Base-by-base conservation (phyloP, 2,888 invertebrate genomes). In the Sesia bembeciformis region DNA sequence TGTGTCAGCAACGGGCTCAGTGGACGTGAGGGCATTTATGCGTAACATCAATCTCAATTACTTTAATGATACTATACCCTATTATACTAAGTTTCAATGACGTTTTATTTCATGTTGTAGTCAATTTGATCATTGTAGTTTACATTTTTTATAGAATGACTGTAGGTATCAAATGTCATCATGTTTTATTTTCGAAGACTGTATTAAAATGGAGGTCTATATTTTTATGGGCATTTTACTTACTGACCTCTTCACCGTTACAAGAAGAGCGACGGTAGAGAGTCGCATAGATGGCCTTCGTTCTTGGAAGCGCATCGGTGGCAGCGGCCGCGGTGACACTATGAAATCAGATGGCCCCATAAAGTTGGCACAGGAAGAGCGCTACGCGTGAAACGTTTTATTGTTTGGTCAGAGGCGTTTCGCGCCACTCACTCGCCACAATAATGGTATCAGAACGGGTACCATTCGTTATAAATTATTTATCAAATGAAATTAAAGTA, bases 391-490 rank as follows among this genome's bases (percentile, higher is more conserved):
- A 79, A 78, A 71, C 67, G 62, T 69, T 68, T 66, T 75, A 78
- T 84, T 83, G 82, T 83, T 76, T 66, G 59, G 60, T 58, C 61
- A 58, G 7, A 49, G 38, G 38, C 55, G 84, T 81, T 76, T 74
- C 81, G 83, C 80, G 67, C 72, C 75, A 74, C 71, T 80, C 78
- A 67, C 70, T 66, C 59, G 53, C 62, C 62, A 82, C 76, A 84
- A 83, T 81, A 66, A 67, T 8, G 23, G 46, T n/a, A 46, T 0
- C n/a, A 46, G 23, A n/a, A 46, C 23, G 7, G 46, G n/a, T 46
- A 23, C 7, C 41, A 23, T 23, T 4, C 46, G 46, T 23, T 7
- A 4, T 46, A n/a, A 3, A 8, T 7, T 6, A 3, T 3, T n/a
- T 46, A 23, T 23, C 23, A 23, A 23, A 23, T 23, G 23, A 23